These are phyloP conservation scores for Habroteleia sp. DNA, from an alignment of 2,888 invertebrate genomes.

Conservation along the genomic window DNA sequence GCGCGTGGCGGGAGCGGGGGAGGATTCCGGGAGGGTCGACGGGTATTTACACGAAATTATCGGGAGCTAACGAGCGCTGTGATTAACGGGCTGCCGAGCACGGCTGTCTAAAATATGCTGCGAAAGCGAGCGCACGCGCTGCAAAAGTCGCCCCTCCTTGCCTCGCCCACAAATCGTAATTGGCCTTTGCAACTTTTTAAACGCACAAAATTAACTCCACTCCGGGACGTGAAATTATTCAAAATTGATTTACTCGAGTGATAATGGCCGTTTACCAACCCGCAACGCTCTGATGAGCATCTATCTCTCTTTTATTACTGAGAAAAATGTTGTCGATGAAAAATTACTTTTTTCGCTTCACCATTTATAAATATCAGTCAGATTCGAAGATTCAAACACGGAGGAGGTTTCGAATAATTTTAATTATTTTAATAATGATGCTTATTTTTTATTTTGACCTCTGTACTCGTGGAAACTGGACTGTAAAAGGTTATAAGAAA, in stretches of 20 bases:
- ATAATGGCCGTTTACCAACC: slow-evolving; percentile 38
- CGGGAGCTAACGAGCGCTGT: slow-evolving; percentile 72
- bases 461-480: no score
- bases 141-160: slow-evolving; percentile 33
- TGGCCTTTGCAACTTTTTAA: slow-evolving; percentile 53
- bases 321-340: slow-evolving; percentile 22
- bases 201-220: slow-evolving; percentile 52
- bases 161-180: slow-evolving; percentile 55
- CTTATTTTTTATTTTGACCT: no score
- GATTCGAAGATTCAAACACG: not conserved
- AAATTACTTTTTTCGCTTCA: slow-evolving; percentile 10
- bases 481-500: no score
- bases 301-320: slow-evolving; percentile 7
- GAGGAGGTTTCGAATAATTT: no score
- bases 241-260: slow-evolving; percentile 54
- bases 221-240: slow-evolving; percentile 46
- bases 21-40: slow-evolving; percentile 47
- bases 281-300: slow-evolving; percentile 11
- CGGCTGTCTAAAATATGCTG: slow-evolving; percentile 55
- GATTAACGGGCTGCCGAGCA: slow-evolving; percentile 70
- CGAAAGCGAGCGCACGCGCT: slow-evolving; percentile 55
- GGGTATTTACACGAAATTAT: slow-evolving; percentile 70
- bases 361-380: slow-evolving; percentile 10
- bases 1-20: slow-evolving; percentile 61
- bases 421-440: no score